Base-by-base conservation (phyloP, 2,888 invertebrate species). In the Euproctis similis region DNA sequence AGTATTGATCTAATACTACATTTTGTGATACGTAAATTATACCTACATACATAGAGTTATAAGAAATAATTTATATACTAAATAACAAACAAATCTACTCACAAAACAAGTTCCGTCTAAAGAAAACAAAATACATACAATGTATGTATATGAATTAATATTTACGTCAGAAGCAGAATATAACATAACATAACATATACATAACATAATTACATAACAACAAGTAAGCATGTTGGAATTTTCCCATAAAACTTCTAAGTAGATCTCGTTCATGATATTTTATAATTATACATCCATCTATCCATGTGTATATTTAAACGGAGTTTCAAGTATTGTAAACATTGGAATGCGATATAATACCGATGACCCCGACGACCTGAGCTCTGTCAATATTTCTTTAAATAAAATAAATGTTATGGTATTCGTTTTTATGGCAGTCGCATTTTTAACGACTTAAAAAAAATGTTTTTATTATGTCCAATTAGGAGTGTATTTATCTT, bases 321-420 rank as follows among this genome's bases (percentile, higher is more conserved):
- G n/a, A n/a, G n/a, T n/a, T n/a, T n/a, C 43, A 49, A 47, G 44
- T 39, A 51, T 49, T 45, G 42, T 42, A 43, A 39, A 34, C n/a
- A n/a, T 14, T 36, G 62, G 60, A 53, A 61, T 59, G 54, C 53
- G 46, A 55, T 51, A 43, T 49, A 41, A 42, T 45, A 50, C 41
- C 33, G 35, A 34, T 51, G 57, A 65, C 56, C 64, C 36, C 42
- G 21, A 30, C 38, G 64, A 63, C 64, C 62, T 34, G 37, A 10
- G 31, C 30, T 33, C 45, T 39, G 56, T 47, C 54, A 52, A 57
- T 54, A 57, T 59, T 59, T 65, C 60, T 60, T 59, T 61, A 55
- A 46, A 56, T 56, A n/a, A n/a, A n/a, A n/a, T n/a, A n/a, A n/a
- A n/a, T n/a, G n/a, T 58, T 51, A 51, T 42, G 52, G 39, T 45